These are phyloP conservation scores for Microplitis mediator DNA, from an alignment of 1,140 invertebrate species.

Conservation along the genomic window DNA sequence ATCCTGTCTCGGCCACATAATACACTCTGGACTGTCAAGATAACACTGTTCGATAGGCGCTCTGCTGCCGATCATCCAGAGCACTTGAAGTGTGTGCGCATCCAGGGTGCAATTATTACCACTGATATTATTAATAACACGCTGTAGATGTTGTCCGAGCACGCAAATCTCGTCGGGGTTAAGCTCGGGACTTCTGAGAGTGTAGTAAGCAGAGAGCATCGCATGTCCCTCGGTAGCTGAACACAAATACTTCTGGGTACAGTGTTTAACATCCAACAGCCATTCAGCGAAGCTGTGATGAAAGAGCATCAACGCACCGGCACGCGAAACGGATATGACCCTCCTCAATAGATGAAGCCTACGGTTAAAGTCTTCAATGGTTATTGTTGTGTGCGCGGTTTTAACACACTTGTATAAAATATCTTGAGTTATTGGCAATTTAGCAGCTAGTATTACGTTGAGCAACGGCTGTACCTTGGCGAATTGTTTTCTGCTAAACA, in stretches of 20 bases:
- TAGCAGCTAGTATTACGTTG: constrained; percentile 86
- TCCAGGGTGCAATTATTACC: constrained; percentile 56
- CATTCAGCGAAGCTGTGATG: constrained; percentile 94
- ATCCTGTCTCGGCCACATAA: constrained; percentile 63
- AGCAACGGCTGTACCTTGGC: constrained; percentile 84
- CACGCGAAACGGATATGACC: constrained; percentile 69
- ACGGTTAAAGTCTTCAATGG: constrained; percentile 83
- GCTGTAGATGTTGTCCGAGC: constrained; percentile 56
- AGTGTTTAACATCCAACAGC: constrained; percentile 95
- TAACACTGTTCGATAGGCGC: constrained; percentile 71
- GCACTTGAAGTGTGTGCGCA: constrained; percentile 68
- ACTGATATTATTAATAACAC: constrained; percentile 44
- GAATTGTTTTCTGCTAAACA: constrained; percentile 89
- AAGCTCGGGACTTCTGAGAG: constrained; percentile 65
- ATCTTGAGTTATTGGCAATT: constrained; percentile 80
- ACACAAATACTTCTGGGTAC: constrained; percentile 92
- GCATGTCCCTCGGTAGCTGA: constrained; percentile 85
- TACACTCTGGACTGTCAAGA: constrained; percentile 60
- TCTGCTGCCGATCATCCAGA: constrained; percentile 72
- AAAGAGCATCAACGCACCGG: constrained; percentile 77
- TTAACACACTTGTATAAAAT: constrained; percentile 82
- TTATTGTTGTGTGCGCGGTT: constrained; percentile 80
- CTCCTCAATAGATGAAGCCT: constrained; percentile 79
- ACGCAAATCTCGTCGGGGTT: constrained; percentile 61
- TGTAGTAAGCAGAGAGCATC: constrained; percentile 85